phyloP scores from a whole-genome alignment of 2,888 invertebrate species.

The Rhamphomyia laevipes region DNA sequence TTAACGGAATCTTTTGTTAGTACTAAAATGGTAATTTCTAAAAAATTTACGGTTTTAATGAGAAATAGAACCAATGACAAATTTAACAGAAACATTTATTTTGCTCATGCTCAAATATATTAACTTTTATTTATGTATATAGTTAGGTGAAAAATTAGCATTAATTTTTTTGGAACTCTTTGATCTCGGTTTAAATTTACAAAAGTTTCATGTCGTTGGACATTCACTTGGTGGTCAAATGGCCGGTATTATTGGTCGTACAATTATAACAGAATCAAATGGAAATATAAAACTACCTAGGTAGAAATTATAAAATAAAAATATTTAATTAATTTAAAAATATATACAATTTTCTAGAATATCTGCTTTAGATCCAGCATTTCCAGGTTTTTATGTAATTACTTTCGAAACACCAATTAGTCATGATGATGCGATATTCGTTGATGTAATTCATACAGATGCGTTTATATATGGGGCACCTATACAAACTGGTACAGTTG shows the following conservation, averaged over 20 bases:
- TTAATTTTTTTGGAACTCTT: conserved; percentile 8
- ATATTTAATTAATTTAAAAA: neutral
- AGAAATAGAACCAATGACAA: no score
- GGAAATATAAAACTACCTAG: conserved; percentile 10
- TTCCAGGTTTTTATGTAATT: conserved; percentile 15
- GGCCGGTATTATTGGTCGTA: conserved; percentile 12
- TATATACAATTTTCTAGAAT: conserved; percentile 8
- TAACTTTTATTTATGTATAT: no score
- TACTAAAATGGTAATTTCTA: conserved; percentile 11
- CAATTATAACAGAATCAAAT: conserved; percentile 10
- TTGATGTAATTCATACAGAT: conserved; percentile 53
- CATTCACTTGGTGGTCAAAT: conserved; percentile 19
- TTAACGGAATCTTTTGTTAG: conserved; percentile 13
- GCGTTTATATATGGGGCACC: conserved; percentile 41
- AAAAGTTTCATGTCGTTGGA: conserved; percentile 17
- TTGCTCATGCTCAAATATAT: no score
- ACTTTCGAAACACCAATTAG: conserved; percentile 27
- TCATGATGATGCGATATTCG: conserved; percentile 41
- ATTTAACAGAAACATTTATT: no score
- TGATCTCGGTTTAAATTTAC: conserved; percentile 12
- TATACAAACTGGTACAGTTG: conserved; percentile 40
- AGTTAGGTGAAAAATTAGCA: conserved; percentile 2
- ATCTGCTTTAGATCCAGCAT: conserved; percentile 18
- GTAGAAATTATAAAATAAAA: conserved; percentile 3
- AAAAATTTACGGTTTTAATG: no score